Percentiles rank a stretch among this genome's conserved stretches.
Conservation (phyloP, 2,888 invertebrate genomes). For the Melieria crassipennis region DNA sequence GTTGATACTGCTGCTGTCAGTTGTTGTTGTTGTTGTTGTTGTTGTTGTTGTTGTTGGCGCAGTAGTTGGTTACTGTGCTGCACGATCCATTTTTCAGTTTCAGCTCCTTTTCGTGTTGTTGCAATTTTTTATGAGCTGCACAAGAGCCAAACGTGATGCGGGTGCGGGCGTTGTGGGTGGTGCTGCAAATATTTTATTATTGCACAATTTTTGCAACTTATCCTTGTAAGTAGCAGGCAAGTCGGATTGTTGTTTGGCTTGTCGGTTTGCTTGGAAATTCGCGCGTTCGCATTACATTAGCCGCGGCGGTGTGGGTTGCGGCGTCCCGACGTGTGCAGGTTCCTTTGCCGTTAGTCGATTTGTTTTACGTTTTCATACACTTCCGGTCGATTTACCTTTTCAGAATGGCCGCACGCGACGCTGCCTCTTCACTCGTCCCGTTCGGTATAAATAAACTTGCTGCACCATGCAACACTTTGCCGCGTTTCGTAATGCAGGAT, state of each 20-base stretch:
- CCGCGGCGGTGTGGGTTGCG: too few relatives aligned
- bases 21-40: too few relatives aligned
- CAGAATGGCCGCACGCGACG: too few relatives aligned
- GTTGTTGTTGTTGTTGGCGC: too few relatives aligned
- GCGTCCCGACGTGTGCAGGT: not conserved
- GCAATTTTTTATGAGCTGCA: constrained; percentile 16
- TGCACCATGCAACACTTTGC: constrained; percentile 32
- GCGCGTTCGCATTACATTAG: constrained; percentile 28
- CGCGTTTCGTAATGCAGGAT: constrained; percentile 43
- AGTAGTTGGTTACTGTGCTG: too few relatives aligned
- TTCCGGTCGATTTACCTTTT: constrained; percentile 48
- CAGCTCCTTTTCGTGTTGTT: not conserved
- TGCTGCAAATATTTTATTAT: constrained; percentile 58
- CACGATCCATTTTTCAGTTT: too few relatives aligned
- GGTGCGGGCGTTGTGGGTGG: not conserved
- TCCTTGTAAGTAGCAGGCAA: constrained; percentile 38
- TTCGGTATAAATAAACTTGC: constrained; percentile 36
- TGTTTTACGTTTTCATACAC: constrained; percentile 37
- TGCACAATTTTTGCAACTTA: constrained; percentile 59
- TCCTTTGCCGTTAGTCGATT: constrained; percentile 38
- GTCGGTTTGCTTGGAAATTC: constrained; percentile 59
- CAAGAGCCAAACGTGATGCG: not conserved
- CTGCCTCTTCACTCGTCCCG: constrained; percentile 12
- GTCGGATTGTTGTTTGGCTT: constrained; percentile 41
- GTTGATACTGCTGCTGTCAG: too few relatives aligned